Evolutionary conservation across 2,797 vertebrate species (phyloP).

Genomic region (Otolemur crassicaudatus): DNA sequence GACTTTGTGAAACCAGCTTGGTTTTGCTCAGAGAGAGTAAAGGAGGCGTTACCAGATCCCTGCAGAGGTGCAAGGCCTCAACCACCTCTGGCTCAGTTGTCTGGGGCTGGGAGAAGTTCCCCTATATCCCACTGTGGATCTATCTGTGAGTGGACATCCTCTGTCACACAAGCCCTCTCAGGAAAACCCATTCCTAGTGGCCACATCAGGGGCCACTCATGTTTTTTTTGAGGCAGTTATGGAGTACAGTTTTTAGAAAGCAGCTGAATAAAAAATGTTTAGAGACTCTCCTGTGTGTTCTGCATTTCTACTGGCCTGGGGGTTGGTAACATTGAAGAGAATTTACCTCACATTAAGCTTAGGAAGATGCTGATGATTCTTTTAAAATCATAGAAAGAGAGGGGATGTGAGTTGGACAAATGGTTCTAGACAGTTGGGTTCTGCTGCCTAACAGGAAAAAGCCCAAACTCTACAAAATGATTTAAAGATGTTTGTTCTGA

Average conservation of each 20-base stretch:
- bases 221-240: neutral
- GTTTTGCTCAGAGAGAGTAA: neutral
- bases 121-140: neutral
- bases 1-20: neutral
- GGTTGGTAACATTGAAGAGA: neutral
- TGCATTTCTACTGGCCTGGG: neutral
- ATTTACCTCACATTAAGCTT: neutral
- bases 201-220: neutral
- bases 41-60: neutral
- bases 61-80: neutral
- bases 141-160: neutral
- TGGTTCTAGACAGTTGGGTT: neutral
- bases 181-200: neutral
- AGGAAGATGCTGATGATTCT: neutral
- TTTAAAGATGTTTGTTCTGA: neutral
- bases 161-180: neutral
- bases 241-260: neutral
- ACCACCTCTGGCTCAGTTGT: neutral
- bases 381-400: neutral
- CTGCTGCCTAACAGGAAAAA: neutral
- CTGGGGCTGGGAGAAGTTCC: neutral
- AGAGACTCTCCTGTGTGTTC: neutral
- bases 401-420: neutral
- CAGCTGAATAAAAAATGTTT: slow-evolving; percentile 54
- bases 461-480: neutral